A percentile compares a stretch with the other conserved stretches of the same genome.
phyloP scores from a whole-genome alignment of 2,113 vertebrate species.

The Carassius auratus region DNA sequence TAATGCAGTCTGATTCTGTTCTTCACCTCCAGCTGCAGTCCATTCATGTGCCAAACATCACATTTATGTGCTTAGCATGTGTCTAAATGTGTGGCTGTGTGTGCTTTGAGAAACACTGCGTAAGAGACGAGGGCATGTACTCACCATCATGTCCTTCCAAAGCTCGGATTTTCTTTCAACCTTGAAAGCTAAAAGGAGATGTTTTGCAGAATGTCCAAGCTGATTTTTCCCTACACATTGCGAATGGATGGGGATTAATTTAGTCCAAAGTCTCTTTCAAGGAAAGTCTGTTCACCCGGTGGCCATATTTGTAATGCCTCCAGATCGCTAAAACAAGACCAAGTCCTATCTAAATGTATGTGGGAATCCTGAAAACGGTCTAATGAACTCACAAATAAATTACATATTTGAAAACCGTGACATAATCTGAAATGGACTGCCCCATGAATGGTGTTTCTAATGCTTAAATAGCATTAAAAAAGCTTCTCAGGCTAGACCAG shows the following conservation, averaged over 20 bases:
- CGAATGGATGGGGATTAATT: background rate
- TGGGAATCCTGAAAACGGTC: too few species aligned
- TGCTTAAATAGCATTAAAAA: too few species aligned
- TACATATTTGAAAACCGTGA: too few species aligned
- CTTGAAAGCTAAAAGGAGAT: background rate
- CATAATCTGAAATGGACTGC: too few species aligned
- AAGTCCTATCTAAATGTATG: too few species aligned
- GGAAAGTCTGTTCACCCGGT: too few species aligned
- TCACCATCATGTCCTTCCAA: background rate
- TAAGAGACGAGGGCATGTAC: background rate
- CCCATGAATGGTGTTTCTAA: too few species aligned
- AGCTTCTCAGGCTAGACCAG: too few species aligned
- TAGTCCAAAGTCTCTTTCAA: too few species aligned
- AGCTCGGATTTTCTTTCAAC: background rate
- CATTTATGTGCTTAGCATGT: conserved; percentile 41
- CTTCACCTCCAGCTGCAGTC: conserved; percentile 25
- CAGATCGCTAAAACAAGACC: too few species aligned
- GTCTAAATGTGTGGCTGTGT: conserved; percentile 44
- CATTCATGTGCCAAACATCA: conserved; percentile 7
- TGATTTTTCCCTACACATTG: background rate
- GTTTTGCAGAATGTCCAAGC: background rate
- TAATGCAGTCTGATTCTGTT: background rate
- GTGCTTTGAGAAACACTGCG: conserved; percentile 29
- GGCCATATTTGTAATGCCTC: too few species aligned
- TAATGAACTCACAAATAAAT: too few species aligned